Evolutionary conservation across 1,140 invertebrate genomes (phyloP), one percentile per base, ranked within the genome.

Genomic region (Magallana ariakensis): DNA sequence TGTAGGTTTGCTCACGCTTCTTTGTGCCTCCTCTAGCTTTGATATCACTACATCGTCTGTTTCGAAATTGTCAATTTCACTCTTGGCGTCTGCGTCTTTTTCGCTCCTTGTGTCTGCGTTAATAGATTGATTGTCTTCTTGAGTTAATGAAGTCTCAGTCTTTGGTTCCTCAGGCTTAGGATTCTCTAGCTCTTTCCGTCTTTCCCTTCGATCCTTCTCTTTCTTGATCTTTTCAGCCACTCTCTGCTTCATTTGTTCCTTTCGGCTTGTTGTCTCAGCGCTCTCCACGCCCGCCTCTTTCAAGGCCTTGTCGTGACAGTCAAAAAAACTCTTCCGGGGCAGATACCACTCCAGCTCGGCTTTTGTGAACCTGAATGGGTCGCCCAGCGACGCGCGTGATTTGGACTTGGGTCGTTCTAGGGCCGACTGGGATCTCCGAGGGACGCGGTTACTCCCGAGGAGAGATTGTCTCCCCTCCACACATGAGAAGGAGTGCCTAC

Each of bases 321-420:
- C 89, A 82, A 92, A 93, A 85, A 89, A 90, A 86, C 89, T 90
- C 80, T 88, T 90, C 75, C 89, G 83, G 10, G 92, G 92, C n/a
- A 93, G 83, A 57, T 92, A 91, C 16, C 87, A 81, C 19, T 89
- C 89, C 1, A 93, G 87, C 22, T 93, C 92, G 70, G 87, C 70
- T 75, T 90, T 92, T 0, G 90, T 90, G 85, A 91, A 90, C 26
- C 89, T 57, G n/a, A 88, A 82, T 7, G 57, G n/a, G 57, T 84
- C 82, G 15, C 57, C 54, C 4, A n/a, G 16, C 13, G 54, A 82
- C 54, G 33, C 16, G 7, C 46, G 33, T 10, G 7, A 11, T 82
- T 82, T 55, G 0, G 46, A 55, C 46, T 82, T 55, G 2, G 46
- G 66, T 75, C 66, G 19, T 82, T 82, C 80, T 53, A 54, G 10